phyloP scores from a whole-genome alignment of 92 coral and sea anemone genomes.

The Bergia puertoricense region DNA sequence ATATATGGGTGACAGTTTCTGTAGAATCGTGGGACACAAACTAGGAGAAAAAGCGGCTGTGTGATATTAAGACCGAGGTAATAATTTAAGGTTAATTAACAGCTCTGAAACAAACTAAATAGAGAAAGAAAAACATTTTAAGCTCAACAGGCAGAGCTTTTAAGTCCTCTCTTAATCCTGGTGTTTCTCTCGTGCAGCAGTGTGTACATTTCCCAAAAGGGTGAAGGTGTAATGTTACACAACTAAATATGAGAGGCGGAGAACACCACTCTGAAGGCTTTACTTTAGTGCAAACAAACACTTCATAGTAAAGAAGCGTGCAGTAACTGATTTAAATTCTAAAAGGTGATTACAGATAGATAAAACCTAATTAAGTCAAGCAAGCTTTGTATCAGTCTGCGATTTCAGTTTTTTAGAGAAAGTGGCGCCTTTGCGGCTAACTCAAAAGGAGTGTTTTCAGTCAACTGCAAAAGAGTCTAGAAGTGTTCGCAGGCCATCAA shows the following conservation, averaged over 20 bases:
- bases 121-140: background rate
- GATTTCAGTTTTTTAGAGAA: background rate
- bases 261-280: background rate
- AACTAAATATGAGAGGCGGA: conserved; percentile 24
- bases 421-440: background rate
- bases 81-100: conserved; percentile 13
- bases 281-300: background rate
- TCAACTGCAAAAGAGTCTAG: background rate
- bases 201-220: conserved; percentile 32
- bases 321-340: background rate
- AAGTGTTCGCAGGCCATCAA: conserved; percentile 18
- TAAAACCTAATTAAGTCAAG: background rate
- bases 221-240: background rate
- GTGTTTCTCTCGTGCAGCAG: conserved; percentile 13
- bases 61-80: background rate
- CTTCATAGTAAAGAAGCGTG: background rate
- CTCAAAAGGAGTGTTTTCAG: background rate
- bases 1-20: conserved; percentile 19
- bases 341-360: background rate
- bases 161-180: conserved; percentile 30
- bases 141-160: conserved; percentile 2
- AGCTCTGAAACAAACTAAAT: conserved; percentile 9
- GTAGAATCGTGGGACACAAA: conserved; percentile 27
- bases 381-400: background rate
- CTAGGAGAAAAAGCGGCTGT: background rate